Evolutionary conservation across 2,113 vertebrate species (phyloP).

Genomic region (Hippocampus mohnikei): DNA sequence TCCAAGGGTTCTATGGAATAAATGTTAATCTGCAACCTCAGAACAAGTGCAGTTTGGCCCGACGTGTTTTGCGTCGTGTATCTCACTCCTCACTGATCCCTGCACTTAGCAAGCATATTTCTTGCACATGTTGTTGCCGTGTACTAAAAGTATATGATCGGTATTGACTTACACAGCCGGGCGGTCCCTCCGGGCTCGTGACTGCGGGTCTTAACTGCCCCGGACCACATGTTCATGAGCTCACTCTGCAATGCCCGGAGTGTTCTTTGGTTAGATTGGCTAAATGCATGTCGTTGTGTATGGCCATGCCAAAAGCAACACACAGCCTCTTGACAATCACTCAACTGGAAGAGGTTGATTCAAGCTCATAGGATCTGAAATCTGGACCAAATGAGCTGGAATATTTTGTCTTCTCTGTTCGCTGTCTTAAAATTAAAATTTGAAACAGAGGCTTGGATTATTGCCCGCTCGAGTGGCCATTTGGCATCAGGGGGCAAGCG

Average conservation of each 20-base stretch:
- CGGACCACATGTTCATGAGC: slow-evolving; percentile 61
- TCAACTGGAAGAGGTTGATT: slow-evolving; percentile 54
- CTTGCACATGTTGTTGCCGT: slow-evolving; percentile 25
- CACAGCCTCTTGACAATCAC: slow-evolving; percentile 55
- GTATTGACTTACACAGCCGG: slow-evolving; percentile 41
- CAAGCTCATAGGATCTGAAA: slow-evolving; percentile 44
- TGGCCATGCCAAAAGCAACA: slow-evolving; percentile 62
- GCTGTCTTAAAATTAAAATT: slow-evolving; percentile 21
- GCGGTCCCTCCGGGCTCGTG: slow-evolving; percentile 35
- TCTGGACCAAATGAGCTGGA: slow-evolving; percentile 48
- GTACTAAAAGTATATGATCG: slow-evolving; percentile 48
- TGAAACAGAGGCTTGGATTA: slow-evolving; percentile 42
- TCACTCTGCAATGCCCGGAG: slow-evolving; percentile 47
- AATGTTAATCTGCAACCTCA: neutral
- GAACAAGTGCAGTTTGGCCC: slow-evolving; percentile 16
- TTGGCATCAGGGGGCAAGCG: neutral
- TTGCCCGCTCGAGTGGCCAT: slow-evolving; percentile 1
- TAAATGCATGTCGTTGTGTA: slow-evolving; percentile 64
- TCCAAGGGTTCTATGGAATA: neutral
- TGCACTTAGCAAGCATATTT: slow-evolving; percentile 24
- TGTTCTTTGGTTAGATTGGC: slow-evolving; percentile 46
- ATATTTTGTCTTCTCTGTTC: slow-evolving; percentile 48
- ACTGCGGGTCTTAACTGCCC: slow-evolving; percentile 38
- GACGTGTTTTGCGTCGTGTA: slow-evolving; percentile 26
- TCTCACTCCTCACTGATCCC: slow-evolving; percentile 21